phyloP scores from a whole-genome alignment of 2,113 vertebrate genomes.

The Atlantisia rogersi region DNA sequence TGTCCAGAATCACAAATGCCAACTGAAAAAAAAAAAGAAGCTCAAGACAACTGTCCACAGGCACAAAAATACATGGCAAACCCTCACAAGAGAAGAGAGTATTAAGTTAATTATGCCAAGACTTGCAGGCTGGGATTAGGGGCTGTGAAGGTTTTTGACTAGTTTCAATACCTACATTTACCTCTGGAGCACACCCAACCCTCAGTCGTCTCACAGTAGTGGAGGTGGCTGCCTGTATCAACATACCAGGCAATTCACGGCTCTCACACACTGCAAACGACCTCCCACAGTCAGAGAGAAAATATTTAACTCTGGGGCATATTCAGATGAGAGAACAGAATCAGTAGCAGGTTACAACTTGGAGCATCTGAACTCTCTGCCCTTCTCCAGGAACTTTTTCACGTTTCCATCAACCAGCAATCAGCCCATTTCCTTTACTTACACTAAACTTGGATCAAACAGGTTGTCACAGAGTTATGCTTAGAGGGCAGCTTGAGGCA shows the following conservation, averaged over 20 bases:
- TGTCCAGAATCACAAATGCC: not conserved
- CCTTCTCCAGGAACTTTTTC: not conserved
- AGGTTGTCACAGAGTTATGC: not conserved
- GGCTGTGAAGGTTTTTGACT: not conserved
- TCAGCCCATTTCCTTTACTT: not conserved
- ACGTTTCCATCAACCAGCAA: not conserved
- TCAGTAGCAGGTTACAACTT: not conserved
- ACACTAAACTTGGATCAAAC: not conserved
- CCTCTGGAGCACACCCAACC: not conserved
- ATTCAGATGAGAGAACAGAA: not conserved
- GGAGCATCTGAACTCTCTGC: not conserved
- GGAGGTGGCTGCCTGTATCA: fast-evolving
- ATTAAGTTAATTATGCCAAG: fast-evolving
- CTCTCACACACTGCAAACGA: not conserved
- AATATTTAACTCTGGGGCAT: not conserved
- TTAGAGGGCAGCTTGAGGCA: not conserved
- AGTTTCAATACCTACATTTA: fast-evolving
- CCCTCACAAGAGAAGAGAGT: not conserved
- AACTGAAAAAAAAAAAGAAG: not conserved
- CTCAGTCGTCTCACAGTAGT: not conserved
- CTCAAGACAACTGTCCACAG: not conserved
- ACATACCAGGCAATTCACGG: not conserved
- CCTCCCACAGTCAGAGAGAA: not conserved
- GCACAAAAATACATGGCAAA: not conserved
- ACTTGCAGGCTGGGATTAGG: not conserved